A percentile compares a stretch with the other conserved stretches of the same genome.
phyloP scores from a whole-genome alignment of 2,113 vertebrate species.

The Struthidea cinerea region DNA sequence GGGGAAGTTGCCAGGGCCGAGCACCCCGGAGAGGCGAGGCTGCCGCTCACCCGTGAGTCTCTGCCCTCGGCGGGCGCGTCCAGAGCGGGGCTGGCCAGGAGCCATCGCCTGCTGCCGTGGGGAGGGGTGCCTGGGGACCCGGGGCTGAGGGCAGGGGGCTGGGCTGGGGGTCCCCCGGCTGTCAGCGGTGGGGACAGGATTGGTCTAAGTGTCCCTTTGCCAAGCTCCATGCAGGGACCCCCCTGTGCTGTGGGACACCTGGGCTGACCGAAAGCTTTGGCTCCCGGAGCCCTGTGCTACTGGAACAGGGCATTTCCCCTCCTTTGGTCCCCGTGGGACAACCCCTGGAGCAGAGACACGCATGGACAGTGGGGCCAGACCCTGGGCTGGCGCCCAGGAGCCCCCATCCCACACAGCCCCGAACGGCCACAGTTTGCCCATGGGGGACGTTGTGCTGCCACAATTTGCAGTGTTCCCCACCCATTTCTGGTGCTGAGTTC shows the following conservation, averaged over 20 bases:
- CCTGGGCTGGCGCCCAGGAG: background rate
- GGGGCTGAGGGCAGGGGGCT: background rate
- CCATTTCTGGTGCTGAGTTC: background rate
- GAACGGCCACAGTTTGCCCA: rapidly evolving
- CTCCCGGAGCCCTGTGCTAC: rapidly evolving
- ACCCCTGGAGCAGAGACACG: background rate
- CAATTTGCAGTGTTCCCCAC: background rate
- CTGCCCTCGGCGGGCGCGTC: background rate
- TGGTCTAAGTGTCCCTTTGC: background rate
- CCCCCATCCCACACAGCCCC: rapidly evolving
- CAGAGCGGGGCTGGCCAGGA: background rate
- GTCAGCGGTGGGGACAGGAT: background rate
- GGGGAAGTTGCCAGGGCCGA: background rate
- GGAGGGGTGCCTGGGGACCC: background rate
- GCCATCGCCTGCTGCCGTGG: rapidly evolving
- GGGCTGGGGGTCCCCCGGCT: background rate
- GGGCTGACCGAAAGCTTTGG: background rate
- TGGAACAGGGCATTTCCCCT: background rate
- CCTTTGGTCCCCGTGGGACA: background rate
- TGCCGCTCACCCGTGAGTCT: background rate
- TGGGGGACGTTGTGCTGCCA: rapidly evolving
- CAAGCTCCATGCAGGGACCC: background rate
- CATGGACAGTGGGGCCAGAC: rapidly evolving
- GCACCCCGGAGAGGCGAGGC: background rate
- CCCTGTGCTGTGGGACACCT: background rate